phyloP scores from a whole-genome alignment of 2,888 invertebrate genomes.

The Aplocera efformata region DNA sequence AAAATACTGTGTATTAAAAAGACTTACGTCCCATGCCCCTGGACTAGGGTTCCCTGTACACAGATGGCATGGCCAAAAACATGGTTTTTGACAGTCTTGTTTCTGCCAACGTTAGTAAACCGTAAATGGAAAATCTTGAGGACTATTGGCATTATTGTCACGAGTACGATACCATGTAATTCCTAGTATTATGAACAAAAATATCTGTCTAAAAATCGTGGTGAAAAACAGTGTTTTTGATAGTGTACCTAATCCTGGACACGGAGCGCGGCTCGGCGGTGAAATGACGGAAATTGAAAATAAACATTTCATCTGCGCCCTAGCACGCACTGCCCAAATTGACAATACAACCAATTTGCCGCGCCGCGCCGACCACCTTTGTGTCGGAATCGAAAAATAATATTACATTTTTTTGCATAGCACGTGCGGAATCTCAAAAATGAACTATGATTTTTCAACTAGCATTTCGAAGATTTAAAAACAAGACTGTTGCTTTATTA shows the following conservation, averaged over 20 bases:
- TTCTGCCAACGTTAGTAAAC: no score
- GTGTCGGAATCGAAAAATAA: slow-evolving; percentile 80
- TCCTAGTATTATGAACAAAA: no score
- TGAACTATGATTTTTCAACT: slow-evolving; percentile 60
- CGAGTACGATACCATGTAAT: no score
- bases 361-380: slow-evolving; percentile 76
- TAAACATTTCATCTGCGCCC: slow-evolving; percentile 78
- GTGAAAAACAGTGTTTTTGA: slow-evolving; percentile 23
- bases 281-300: slow-evolving; percentile 80
- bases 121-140: no score
- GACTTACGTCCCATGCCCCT: no score
- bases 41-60: no score
- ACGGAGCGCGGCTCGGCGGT: slow-evolving; percentile 56
- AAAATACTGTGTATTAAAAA: no score
- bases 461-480: slow-evolving; percentile 7
- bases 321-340: slow-evolving; percentile 80
- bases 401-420: slow-evolving; percentile 67
- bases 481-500: not conserved
- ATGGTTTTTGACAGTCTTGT: no score
- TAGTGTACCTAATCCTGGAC: slow-evolving; percentile 67
- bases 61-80: no score
- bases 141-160: no score
- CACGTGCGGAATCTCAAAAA: slow-evolving; percentile 70
- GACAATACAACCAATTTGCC: slow-evolving; percentile 80
- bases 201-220: no score